phyloP scores from a whole-genome alignment of 2,113 vertebrate genomes.

The Heptranchias perlo region DNA sequence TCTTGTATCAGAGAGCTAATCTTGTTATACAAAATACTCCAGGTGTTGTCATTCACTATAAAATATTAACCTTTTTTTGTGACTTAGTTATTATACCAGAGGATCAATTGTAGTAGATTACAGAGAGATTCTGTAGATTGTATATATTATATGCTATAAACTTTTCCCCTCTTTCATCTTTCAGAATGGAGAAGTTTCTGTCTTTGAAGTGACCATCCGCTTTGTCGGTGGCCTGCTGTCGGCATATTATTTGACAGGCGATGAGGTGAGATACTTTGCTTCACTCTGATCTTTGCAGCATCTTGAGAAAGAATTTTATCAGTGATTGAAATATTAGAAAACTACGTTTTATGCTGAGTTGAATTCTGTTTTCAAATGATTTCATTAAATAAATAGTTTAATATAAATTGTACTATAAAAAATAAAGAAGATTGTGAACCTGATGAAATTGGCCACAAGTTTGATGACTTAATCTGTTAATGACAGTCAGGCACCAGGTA shows the following conservation, averaged over 20 bases:
- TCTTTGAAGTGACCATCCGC: slow-evolving; percentile 98
- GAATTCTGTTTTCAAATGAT: not conserved
- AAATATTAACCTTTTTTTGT: not conserved
- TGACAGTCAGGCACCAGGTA: not conserved
- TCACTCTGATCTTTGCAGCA: slow-evolving; percentile 32
- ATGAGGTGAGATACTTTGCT: slow-evolving; percentile 71
- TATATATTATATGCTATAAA: not conserved
- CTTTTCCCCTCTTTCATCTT: slow-evolving; percentile 35
- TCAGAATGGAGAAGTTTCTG: slow-evolving; percentile 90
- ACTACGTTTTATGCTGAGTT: not conserved
- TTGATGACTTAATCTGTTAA: not conserved
- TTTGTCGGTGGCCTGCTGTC: slow-evolving; percentile 87
- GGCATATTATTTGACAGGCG: slow-evolving; percentile 80
- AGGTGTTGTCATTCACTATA: not conserved
- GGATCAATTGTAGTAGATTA: not conserved
- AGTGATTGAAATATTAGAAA: not conserved
- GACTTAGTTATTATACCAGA: not conserved
- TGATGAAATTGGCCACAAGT: not conserved
- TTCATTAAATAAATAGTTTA: not conserved
- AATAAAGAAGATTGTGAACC: not conserved
- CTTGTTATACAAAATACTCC: not conserved
- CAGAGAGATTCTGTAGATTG: not conserved
- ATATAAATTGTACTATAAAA: not conserved
- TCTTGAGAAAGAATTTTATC: not conserved
- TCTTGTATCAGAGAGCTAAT: not conserved